Conservation (phyloP, 2,113 vertebrate genomes). For the Salvelinus alpinus region DNA sequence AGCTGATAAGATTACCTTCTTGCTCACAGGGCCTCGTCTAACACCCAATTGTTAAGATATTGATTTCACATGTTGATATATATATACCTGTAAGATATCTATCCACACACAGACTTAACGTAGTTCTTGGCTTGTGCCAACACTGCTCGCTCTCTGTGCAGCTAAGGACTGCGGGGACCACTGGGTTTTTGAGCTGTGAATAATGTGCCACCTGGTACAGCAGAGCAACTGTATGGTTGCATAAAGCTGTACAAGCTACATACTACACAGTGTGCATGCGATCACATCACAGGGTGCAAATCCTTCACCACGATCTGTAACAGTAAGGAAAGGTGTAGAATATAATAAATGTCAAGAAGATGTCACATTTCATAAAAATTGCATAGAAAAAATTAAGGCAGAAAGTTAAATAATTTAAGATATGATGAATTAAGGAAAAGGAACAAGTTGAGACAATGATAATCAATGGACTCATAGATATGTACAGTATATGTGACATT, state of each 20-base stretch:
- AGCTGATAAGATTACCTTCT: background rate
- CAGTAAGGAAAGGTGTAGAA: no score
- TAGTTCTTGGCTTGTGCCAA: background rate
- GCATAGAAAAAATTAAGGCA: no score
- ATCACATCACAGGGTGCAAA: background rate
- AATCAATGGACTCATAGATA: no score
- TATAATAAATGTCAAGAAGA: no score
- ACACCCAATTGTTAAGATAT: background rate
- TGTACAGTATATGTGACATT: no score
- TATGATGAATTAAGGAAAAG: no score
- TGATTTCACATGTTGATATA: background rate
- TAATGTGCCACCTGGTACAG: conserved; percentile 13
- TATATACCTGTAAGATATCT: no score
- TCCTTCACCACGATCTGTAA: background rate
- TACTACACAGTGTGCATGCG: conserved; percentile 2
- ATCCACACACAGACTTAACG: background rate
- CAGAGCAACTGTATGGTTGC: conserved; percentile 3
- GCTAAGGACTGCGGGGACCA: conserved; percentile 52
- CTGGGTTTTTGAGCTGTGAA: conserved; percentile 3
- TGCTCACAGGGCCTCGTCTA: background rate
- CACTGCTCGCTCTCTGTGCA: background rate
- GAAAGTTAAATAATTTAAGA: no score
- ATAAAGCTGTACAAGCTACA: background rate
- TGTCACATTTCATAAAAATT: no score
- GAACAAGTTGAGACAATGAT: no score